phyloP scores from a whole-genome alignment of 2,797 vertebrate genomes.

The Lepilemur septentrionalis region DNA sequence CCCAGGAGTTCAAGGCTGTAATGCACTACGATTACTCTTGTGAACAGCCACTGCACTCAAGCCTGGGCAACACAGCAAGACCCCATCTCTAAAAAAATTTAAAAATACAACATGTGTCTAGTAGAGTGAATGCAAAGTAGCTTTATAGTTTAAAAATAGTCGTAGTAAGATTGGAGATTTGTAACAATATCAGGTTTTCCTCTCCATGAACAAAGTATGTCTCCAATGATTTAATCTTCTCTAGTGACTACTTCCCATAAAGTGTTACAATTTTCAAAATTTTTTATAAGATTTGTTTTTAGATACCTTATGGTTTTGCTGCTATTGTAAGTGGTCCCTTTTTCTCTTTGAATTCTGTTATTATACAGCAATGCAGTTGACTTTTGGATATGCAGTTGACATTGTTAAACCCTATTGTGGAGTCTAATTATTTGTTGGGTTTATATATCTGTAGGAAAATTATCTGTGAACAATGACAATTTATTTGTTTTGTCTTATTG shows the following conservation, averaged over 20 bases:
- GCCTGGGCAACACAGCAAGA: no score
- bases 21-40: no score
- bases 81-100: no score
- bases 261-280: background rate
- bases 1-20: no score
- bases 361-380: background rate
- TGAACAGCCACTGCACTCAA: no score
- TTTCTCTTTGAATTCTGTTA: background rate
- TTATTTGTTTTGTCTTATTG: background rate
- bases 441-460: background rate
- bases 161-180: background rate
- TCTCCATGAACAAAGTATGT: background rate
- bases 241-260: background rate
- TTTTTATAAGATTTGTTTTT: background rate
- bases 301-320: background rate
- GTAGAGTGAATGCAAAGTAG: background rate
- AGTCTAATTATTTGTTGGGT: background rate
- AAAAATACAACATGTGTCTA: no score
- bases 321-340: background rate
- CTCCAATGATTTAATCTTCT: background rate
- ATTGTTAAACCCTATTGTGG: background rate
- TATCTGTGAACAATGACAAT: background rate
- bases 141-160: background rate
- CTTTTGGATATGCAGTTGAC: background rate
- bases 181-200: background rate